These are phyloP conservation scores for Sebastes vulpes DNA, from an alignment of 2,797 vertebrate species.

Conservation along the genomic window DNA sequence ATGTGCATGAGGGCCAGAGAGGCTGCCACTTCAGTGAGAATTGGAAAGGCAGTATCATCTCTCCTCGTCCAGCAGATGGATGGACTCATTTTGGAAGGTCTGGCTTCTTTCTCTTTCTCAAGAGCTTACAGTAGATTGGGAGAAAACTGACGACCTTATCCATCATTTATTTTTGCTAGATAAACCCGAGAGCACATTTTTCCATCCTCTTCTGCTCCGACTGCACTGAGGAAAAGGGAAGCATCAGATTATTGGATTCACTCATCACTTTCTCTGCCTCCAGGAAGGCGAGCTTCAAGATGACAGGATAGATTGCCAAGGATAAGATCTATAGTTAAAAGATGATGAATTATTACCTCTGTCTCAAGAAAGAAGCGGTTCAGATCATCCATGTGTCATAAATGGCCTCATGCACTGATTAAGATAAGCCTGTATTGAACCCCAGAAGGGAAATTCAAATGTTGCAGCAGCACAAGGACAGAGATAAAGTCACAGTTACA, in stretches of 20 bases:
- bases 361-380: neutral
- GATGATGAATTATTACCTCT: slow-evolving; percentile 10
- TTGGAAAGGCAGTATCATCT: neutral
- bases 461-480: too few relatives aligned
- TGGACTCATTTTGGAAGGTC: slow-evolving; percentile 19
- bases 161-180: slow-evolving; percentile 12
- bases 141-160: slow-evolving; percentile 10
- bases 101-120: neutral
- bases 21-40: neutral
- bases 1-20: slow-evolving; percentile 16
- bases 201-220: neutral
- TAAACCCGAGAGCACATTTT: neutral
- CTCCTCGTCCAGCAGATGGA: slow-evolving; percentile 24
- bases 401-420: neutral
- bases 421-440: neutral
- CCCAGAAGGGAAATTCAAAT: too few relatives aligned
- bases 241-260: slow-evolving; percentile 1
- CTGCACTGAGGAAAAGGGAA: neutral
- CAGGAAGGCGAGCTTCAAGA: neutral
- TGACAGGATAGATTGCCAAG: neutral
- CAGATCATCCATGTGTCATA: neutral
- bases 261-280: neutral
- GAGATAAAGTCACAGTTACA: neutral
- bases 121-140: slow-evolving; percentile 4
- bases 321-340: neutral